Evolutionary conservation across 2,888 invertebrate species (phyloP), one percentile per base, ranked within the genome.

Genomic region (Tanypteryx hageni): DNA sequence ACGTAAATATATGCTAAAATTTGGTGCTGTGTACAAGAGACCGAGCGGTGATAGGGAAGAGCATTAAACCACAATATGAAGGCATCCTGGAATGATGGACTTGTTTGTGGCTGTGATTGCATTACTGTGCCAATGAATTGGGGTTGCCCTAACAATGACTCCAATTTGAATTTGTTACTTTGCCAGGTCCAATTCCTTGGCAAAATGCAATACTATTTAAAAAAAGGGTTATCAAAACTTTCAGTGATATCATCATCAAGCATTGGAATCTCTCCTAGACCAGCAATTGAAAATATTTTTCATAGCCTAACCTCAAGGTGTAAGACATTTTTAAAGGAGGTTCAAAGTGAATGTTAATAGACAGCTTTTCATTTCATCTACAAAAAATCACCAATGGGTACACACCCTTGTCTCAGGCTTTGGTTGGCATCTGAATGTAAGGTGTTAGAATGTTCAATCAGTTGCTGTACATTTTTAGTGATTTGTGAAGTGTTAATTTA

Each of bases 1-100:
- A 92, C 97, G 97, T 94, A 99, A 99, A 95, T 99, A 99, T 95
- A 99, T 99, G 99, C 97, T 97, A 56, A 99, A 99, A 95, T 99
- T 98, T 95, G 99, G 98, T 0, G 96, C 97, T 2, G 96, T 97
- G 59, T 98, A 98, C 95, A 96, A 96, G 93, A 96, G 97, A 93
- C 96, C 97, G 76, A 96, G 96, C 14, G 97, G 97, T 94, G 97
- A 97, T 94, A 89, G 89, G 89, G 89, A 89, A 64, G 89, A 89
- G 31, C 89, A 89, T 89, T 64, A 89, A 89, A 89, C 68, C 64
- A 64, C 89, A 89, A 89, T 89, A 22, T 89, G 89, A 56, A 89
- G 89, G 89, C 61, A 64, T 89, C 64, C 64, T 89, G 68, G 89
- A 89, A 89, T 44, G 89, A 89, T 44, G 89, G 89, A 89, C 68